phyloP scores from a whole-genome alignment of 2,113 vertebrate genomes.

The Abramis brama region DNA sequence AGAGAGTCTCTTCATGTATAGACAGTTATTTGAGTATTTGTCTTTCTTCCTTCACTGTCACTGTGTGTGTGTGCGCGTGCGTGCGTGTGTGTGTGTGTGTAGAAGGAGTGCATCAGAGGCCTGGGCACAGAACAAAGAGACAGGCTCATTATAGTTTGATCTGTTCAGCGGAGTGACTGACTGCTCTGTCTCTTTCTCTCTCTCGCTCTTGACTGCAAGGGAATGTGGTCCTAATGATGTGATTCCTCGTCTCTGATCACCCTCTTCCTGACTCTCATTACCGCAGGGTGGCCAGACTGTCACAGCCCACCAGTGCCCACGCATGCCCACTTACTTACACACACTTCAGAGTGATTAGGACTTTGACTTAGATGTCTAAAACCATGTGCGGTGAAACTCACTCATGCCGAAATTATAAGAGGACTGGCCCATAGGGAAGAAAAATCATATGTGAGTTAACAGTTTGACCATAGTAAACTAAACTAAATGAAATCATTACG shows the following conservation, averaged over 20 bases:
- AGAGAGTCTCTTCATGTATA: slow-evolving; percentile 26
- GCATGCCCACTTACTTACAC: slow-evolving; percentile 31
- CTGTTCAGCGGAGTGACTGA: slow-evolving; percentile 49
- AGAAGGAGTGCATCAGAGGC: slow-evolving; percentile 7
- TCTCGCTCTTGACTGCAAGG: slow-evolving; percentile 6
- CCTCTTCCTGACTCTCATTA: slow-evolving; percentile 52
- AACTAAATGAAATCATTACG: too few species aligned
- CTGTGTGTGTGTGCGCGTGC: not conserved
- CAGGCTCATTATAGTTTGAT: slow-evolving; percentile 43
- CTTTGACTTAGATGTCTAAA: not conserved
- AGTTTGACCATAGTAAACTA: not conserved
- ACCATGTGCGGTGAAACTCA: not conserved
- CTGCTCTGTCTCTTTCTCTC: slow-evolving; percentile 55
- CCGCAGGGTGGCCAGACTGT: slow-evolving; percentile 6
- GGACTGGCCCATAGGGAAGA: not conserved
- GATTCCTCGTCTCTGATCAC: slow-evolving; percentile 47
- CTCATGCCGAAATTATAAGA: not conserved
- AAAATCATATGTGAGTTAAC: not conserved
- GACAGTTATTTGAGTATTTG: slow-evolving; percentile 42
- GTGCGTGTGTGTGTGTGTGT: slow-evolving; percentile 8
- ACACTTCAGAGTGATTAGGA: slow-evolving; percentile 18
- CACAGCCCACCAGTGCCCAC: not conserved
- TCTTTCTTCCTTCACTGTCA: slow-evolving; percentile 51
- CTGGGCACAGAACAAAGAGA: slow-evolving; percentile 40
- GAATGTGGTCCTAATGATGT: slow-evolving; percentile 50